Percentiles rank a stretch among this genome's conserved stretches.
These are phyloP conservation scores for Coregonus suidteri DNA, from an alignment of 2,797 vertebrate species.

Conservation along the genomic window DNA sequence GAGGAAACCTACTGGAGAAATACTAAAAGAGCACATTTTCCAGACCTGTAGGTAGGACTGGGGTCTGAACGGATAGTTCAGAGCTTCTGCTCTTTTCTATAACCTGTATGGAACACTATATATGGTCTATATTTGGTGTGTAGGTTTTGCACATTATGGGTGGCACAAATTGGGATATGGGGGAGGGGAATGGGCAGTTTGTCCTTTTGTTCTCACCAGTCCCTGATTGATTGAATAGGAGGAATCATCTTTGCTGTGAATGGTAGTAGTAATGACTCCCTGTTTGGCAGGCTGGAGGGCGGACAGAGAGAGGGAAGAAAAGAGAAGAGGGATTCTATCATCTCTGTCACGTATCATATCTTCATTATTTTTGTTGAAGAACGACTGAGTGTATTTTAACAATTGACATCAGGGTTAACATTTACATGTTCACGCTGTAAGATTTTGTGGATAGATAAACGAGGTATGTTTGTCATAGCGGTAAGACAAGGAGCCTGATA, in stretches of 20 bases:
- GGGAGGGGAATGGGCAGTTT: not conserved
- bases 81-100: too few relatives aligned
- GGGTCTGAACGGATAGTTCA: too few relatives aligned
- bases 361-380: not conserved
- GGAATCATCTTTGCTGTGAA: not conserved
- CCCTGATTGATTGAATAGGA: not conserved
- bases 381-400: not conserved
- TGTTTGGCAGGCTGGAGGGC: too few relatives aligned
- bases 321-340: not conserved
- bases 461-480: too few relatives aligned
- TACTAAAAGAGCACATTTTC: too few relatives aligned
- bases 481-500: not conserved
- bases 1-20: too few relatives aligned
- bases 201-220: not conserved
- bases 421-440: conserved; percentile 21
- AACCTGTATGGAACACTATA: too few relatives aligned
- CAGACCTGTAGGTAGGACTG: too few relatives aligned
- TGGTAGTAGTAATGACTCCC: not conserved
- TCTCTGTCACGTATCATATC: not conserved
- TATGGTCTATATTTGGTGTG: too few relatives aligned
- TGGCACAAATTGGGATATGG: too few relatives aligned
- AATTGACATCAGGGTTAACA: conserved; percentile 2
- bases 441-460: conserved; percentile 7
- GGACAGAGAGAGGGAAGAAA: not conserved
- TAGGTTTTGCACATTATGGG: too few relatives aligned